These are phyloP conservation scores for Siderastrea siderea DNA, from an alignment of 92 coral and sea anemone species.

Conservation along the genomic window DNA sequence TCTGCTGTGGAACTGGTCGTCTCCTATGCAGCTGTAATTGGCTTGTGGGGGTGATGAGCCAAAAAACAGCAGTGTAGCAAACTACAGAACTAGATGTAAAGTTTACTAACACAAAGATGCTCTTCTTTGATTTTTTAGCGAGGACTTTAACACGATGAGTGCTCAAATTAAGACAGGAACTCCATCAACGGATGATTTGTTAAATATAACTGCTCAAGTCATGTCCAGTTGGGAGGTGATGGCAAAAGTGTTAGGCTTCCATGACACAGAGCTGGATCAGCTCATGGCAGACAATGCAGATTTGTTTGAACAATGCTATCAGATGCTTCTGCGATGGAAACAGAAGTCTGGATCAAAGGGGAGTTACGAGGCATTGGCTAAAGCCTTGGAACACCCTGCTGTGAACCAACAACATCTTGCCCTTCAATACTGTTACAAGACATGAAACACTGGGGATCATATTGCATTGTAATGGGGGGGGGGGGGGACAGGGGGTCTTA, in stretches of 20 bases:
- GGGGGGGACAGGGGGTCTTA: no score
- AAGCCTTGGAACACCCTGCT: slow-evolving; percentile 19
- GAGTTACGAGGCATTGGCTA: slow-evolving; percentile 19
- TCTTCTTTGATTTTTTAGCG: no score
- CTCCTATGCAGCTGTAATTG: no score
- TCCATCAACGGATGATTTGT: slow-evolving; percentile 18
- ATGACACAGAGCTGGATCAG: slow-evolving; percentile 15
- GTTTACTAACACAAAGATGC: no score
- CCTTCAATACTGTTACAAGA: slow-evolving; percentile 23
- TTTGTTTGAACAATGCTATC: slow-evolving; percentile 36
- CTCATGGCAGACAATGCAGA: slow-evolving; percentile 14
- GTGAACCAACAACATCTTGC: slow-evolving; percentile 17
- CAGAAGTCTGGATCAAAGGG: slow-evolving; percentile 30
- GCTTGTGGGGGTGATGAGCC: no score
- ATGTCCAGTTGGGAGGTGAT: slow-evolving; percentile 15
- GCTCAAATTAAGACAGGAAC: slow-evolving; percentile 17
- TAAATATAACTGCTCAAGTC: slow-evolving; percentile 6
- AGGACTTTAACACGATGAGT: not conserved
- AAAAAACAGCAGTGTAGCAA: no score
- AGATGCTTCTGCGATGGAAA: slow-evolving; percentile 33
- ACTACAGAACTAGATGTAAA: no score
- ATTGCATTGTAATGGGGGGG: not conserved
- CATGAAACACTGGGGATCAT: not conserved
- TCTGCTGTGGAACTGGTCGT: no score
- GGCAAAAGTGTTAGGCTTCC: slow-evolving; percentile 36